phyloP scores from a whole-genome alignment of 2,797 vertebrate species.

The Semaprochilodus insignis region DNA sequence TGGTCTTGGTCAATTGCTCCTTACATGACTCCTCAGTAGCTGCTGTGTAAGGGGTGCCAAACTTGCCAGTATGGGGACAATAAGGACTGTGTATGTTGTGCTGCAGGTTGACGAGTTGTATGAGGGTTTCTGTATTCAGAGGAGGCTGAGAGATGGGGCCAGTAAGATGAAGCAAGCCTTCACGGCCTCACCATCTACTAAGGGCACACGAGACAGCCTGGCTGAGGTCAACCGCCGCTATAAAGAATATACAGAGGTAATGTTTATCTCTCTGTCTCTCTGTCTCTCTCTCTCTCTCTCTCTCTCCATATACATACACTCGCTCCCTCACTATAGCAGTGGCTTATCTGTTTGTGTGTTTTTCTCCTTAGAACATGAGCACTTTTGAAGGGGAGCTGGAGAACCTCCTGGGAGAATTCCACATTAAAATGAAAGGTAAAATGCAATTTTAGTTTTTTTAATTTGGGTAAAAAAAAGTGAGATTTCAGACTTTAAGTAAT shows the following conservation, averaged over 20 bases:
- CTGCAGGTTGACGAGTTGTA: slow-evolving; percentile 96
- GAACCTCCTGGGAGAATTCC: slow-evolving; percentile 94
- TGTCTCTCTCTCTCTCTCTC: neutral
- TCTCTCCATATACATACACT: no score
- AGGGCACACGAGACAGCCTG: slow-evolving; percentile 93
- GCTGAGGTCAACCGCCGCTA: slow-evolving; percentile 91
- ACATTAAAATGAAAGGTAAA: slow-evolving; percentile 98
- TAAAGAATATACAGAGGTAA: slow-evolving; percentile 97
- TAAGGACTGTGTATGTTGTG: slow-evolving; percentile 16
- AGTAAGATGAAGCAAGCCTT: slow-evolving; percentile 98
- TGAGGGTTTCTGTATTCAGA: slow-evolving; percentile 97
- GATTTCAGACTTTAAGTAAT: neutral
- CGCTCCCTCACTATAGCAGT: neutral
- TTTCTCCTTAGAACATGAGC: slow-evolving; percentile 88
- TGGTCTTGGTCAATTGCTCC: no score
- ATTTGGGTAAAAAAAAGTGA: neutral
- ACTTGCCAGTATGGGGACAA: no score
- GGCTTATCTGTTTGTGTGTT: neutral
- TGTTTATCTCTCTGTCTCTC: slow-evolving; percentile 30
- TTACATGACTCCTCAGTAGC: no score
- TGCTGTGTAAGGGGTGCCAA: no score
- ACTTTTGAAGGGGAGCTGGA: slow-evolving; percentile 94
- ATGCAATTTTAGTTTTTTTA: neutral
- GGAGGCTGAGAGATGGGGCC: slow-evolving; percentile 93
- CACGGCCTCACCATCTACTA: slow-evolving; percentile 90